Percentiles rank a stretch among this genome's conserved stretches.
Evolutionary conservation across 1,140 invertebrate genomes (phyloP).

Genomic region (Drosophila lacteicornis): DNA sequence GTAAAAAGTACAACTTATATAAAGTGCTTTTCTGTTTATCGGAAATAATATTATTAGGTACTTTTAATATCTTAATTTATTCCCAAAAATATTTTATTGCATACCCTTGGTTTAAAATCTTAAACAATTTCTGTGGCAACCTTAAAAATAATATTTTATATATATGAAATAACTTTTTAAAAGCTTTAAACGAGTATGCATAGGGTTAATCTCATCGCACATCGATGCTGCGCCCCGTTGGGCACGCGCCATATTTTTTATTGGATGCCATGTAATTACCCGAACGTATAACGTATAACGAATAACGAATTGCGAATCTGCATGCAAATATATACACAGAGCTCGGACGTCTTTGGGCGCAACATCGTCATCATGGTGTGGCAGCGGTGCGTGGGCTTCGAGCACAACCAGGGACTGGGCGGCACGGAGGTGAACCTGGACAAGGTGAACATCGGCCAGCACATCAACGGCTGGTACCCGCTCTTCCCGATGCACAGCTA

Average conservation of each 20-base stretch:
- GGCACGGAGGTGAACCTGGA: constrained; percentile 94
- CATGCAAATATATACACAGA: constrained; percentile 85
- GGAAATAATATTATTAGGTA: no score
- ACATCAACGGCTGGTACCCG: constrained; percentile 95
- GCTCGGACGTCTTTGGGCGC: constrained; percentile 92
- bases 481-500: constrained; percentile 92
- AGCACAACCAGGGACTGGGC: constrained; percentile 94
- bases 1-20: no score
- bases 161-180: not conserved
- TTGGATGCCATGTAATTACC: constrained; percentile 61
- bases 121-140: not conserved
- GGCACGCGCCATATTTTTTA: constrained; percentile 46
- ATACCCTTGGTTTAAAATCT: no score
- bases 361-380: constrained; percentile 93
- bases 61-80: no score
- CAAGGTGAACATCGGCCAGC: constrained; percentile 90
- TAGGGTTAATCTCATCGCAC: constrained; percentile 15
- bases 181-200: not conserved
- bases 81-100: no score
- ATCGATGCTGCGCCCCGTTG: constrained; percentile 6
- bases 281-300: constrained; percentile 15
- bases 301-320: constrained; percentile 58
- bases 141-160: no score
- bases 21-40: no score
- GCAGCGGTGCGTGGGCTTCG: constrained; percentile 93